Evolutionary conservation across 2,888 invertebrate species (phyloP), one percentile per base, ranked within the genome.

Genomic region (Anthoptus insignis): DNA sequence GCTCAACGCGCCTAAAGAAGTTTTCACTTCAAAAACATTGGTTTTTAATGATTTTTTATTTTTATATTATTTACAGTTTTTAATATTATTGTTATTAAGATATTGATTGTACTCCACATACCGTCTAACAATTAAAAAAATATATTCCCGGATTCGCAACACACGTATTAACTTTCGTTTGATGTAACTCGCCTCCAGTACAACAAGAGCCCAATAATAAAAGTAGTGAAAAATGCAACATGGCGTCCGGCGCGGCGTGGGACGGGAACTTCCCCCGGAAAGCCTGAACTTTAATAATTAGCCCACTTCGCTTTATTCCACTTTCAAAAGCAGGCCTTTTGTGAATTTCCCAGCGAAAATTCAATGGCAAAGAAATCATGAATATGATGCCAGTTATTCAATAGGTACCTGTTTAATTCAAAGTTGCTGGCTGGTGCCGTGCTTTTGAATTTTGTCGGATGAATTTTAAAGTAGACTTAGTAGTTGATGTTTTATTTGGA

Each of bases 251-350:
- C 32, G 9, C n/a, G n/a, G n/a, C n/a, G 14, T 19, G 34, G 21
- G 47, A 24, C 47, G 47, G n/a, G n/a, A 49, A 34, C 22, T 29
- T 16, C n/a, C 6, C 13, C n/a, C 19, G 27, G 47, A 34, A 32
- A 49, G 34, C 42, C 39, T 37, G 24, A 49, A 59, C 16, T 59
- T 59, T 59, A 59, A 59, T 59, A 54, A 59, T 59, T 58, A 58
- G 58, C 22, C 22, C 49, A 24, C 49, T 59, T 58, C 22, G 8
- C 59, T 59, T 34, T 50, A 59, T 34, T 39, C 13, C 24, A 34
- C 50, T 47, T 37, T 45, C 14, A 27, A 54, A 39, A 39, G 32
- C 50, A 13, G 19, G 13, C 21, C 49, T 50, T 59, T 50, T 50
- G 50, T 50, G 49, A 39, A 37, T 45, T 45, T 22, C 21, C 45